Conservation (phyloP, 2,888 invertebrate genomes). For the Zootermopsis nevadensis region DNA sequence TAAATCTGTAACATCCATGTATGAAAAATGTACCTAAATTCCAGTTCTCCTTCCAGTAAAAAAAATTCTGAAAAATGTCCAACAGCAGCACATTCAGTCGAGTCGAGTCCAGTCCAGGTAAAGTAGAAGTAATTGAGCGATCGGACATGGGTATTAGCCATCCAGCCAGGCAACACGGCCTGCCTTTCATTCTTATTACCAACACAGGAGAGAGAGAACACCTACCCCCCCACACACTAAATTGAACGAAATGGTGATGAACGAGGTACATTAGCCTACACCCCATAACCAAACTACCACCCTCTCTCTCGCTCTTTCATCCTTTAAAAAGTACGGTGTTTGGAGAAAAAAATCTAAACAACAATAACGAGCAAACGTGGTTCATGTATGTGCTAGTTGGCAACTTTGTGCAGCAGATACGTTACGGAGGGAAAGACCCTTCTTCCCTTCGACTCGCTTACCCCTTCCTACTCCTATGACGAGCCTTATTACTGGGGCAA, state of each 20-base stretch:
- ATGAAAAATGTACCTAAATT: slow-evolving; percentile 18
- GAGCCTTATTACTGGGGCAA: slow-evolving; percentile 33
- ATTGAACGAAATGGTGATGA: slow-evolving; percentile 52
- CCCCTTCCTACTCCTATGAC: not conserved
- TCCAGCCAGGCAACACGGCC: not conserved
- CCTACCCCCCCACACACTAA: slow-evolving; percentile 34
- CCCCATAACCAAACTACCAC: slow-evolving; percentile 46
- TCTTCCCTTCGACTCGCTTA: not conserved
- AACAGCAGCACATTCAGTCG: not conserved
- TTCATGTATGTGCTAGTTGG: slow-evolving; percentile 21
- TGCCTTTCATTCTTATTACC: slow-evolving; percentile 49
- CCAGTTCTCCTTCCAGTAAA: not conserved
- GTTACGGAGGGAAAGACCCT: not conserved
- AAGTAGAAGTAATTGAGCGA: slow-evolving; percentile 50
- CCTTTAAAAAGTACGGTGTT: slow-evolving; percentile 14
- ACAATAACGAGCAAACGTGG: slow-evolving; percentile 29
- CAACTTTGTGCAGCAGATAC: slow-evolving; percentile 20
- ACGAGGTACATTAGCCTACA: slow-evolving; percentile 48
- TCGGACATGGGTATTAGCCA: slow-evolving; percentile 44
- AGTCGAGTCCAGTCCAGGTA: slow-evolving; percentile 32
- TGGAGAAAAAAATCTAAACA: slow-evolving; percentile 38
- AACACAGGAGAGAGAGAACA: slow-evolving; percentile 2
- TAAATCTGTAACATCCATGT: not conserved
- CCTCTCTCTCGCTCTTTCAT: slow-evolving; percentile 14
- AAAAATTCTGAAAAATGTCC: not conserved